phyloP scores from a whole-genome alignment of 2,113 vertebrate genomes.

The Charadrius vociferus region DNA sequence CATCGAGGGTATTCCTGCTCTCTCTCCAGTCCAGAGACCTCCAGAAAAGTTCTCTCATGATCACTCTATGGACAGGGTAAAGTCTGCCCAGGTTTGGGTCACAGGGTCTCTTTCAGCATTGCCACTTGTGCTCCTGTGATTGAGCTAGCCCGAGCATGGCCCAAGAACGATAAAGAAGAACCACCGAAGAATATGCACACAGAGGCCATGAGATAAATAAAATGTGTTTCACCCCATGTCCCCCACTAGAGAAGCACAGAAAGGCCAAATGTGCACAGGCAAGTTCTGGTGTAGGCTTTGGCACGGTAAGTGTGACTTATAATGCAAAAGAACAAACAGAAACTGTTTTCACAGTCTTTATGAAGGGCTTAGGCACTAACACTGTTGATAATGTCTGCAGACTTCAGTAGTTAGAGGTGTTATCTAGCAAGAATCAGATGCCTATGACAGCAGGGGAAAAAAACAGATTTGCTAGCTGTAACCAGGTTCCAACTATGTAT shows the following conservation, averaged over 20 bases:
- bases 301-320: neutral
- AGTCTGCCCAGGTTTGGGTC: neutral
- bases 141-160: neutral
- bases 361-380: neutral
- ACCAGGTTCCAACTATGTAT: neutral
- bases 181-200: neutral
- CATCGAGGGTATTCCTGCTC: neutral
- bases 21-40: neutral
- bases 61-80: neutral
- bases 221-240: neutral
- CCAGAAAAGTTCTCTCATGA: neutral
- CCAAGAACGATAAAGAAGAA: neutral
- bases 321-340: neutral
- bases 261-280: neutral
- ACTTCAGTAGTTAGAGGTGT: neutral
- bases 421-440: neutral
- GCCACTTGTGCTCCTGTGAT: neutral
- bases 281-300: neutral
- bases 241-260: neutral
- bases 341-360: neutral
- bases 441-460: neutral
- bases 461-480: neutral
- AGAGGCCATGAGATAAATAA: neutral
- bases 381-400: neutral
- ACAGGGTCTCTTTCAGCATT: neutral